Conservation (phyloP, 2,888 invertebrate genomes). For the Orthonevra nobilis region DNA sequence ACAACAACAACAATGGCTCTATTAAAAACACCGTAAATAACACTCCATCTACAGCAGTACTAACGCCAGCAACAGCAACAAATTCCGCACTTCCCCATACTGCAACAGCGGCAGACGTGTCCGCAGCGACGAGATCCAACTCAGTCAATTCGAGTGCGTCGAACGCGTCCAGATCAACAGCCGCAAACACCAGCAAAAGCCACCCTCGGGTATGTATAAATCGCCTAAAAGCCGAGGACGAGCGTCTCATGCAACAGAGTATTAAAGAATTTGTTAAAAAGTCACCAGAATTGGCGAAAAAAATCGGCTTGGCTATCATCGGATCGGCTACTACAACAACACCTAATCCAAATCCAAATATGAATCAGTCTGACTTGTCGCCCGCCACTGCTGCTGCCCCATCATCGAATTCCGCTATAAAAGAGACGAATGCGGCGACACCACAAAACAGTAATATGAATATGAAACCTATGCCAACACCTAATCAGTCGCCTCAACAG, state of each 20-base stretch:
- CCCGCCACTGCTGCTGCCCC: conserved; percentile 29
- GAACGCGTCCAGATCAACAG: conserved; percentile 56
- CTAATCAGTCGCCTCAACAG: conserved; percentile 27
- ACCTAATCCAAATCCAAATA: conserved; percentile 10
- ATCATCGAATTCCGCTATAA: conserved; percentile 38
- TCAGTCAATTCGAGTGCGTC: conserved; percentile 80
- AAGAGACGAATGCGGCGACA: conserved; percentile 23
- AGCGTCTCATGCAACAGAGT: conserved; percentile 84
- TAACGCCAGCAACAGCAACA: conserved; percentile 69
- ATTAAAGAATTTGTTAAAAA: conserved; percentile 84
- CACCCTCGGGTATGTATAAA: conserved; percentile 79
- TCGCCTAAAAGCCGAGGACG: conserved; percentile 81
- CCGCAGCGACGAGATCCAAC: conserved; percentile 81
- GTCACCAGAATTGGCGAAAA: conserved; percentile 83
- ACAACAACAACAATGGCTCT: conserved; percentile 59
- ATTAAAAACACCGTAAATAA: conserved; percentile 46
- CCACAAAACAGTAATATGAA: conserved; percentile 10
- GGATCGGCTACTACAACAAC: conserved; percentile 29
- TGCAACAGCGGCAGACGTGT: conserved; percentile 2
- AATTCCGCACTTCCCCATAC: conserved; percentile 17
- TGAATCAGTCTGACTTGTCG: too few relatives aligned
- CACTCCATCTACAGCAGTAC: conserved; percentile 49
- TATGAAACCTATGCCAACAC: conserved; percentile 22
- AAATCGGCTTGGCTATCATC: conserved; percentile 81
- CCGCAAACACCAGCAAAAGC: conserved; percentile 78